Evolutionary conservation across 2,797 vertebrate genomes (phyloP).

Genomic region (Sebastes nivosus): DNA sequence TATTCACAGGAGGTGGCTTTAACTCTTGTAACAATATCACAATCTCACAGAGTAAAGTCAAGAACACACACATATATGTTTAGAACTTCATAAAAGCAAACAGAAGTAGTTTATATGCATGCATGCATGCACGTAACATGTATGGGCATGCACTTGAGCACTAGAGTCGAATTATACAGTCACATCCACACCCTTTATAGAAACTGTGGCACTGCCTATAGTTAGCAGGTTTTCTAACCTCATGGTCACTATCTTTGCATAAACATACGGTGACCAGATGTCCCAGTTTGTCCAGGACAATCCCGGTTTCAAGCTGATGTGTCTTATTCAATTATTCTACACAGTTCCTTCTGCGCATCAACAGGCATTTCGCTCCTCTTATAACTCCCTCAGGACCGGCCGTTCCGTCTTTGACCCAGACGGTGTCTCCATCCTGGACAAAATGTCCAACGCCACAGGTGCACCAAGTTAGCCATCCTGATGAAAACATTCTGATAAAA

Average conservation of each 20-base stretch:
- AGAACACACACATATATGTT: background rate
- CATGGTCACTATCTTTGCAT: background rate
- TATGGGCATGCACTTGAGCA: background rate
- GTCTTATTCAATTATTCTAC: no score
- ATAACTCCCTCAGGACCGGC: no score
- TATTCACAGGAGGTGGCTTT: slow-evolving; percentile 60
- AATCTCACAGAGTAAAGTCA: slow-evolving; percentile 28
- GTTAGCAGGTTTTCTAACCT: background rate
- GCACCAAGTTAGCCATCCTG: no score
- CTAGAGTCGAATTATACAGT: background rate
- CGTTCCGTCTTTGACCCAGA: no score
- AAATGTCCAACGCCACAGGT: no score
- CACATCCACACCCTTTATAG: background rate
- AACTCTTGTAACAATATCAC: slow-evolving; percentile 47
- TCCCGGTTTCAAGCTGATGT: no score
- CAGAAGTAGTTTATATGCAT: background rate
- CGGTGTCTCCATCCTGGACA: no score
- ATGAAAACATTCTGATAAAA: no score
- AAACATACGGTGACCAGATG: no score
- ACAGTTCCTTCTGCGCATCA: background rate
- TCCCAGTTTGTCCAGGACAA: background rate
- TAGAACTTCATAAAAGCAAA: background rate
- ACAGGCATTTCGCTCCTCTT: no score
- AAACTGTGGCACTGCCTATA: background rate
- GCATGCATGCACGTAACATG: background rate